Evolutionary conservation across 2,888 invertebrate species (phyloP).

Genomic region (Platerodrilus igneus): DNA sequence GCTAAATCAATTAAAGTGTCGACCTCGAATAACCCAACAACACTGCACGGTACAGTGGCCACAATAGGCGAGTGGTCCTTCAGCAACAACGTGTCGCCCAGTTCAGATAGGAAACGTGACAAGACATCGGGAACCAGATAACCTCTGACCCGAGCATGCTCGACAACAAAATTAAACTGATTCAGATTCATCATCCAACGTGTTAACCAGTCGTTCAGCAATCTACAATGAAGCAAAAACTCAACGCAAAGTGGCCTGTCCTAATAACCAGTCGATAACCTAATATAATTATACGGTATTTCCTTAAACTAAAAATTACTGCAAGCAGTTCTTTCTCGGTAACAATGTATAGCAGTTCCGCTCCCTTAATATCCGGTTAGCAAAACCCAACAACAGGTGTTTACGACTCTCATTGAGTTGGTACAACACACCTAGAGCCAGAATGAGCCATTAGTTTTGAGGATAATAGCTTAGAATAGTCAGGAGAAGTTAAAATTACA

Average conservation of each 20-base stretch:
- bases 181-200: slow-evolving; percentile 28
- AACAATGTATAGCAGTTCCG: slow-evolving; percentile 14
- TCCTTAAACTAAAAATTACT: slow-evolving; percentile 24
- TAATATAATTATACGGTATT: background rate
- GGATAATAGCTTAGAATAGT: background rate
- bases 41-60: too few relatives aligned
- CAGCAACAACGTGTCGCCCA: slow-evolving; percentile 1
- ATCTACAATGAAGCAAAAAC: slow-evolving; percentile 26
- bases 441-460: slow-evolving; percentile 16
- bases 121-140: slow-evolving; percentile 31
- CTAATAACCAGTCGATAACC: slow-evolving; percentile 19
- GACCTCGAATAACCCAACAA: too few relatives aligned
- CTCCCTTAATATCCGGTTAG: background rate
- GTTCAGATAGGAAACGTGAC: slow-evolving; percentile 24
- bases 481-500: slow-evolving; percentile 12
- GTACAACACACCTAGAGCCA: slow-evolving; percentile 14
- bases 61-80: too few relatives aligned
- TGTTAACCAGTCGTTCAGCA: slow-evolving; percentile 22
- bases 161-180: slow-evolving; percentile 24
- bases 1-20: too few relatives aligned
- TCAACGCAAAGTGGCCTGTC: slow-evolving; percentile 30
- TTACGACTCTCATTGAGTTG: slow-evolving; percentile 4
- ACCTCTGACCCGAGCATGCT: slow-evolving; percentile 26
- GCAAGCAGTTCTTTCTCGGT: slow-evolving; percentile 32
- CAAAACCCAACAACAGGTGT: slow-evolving; percentile 9